Base-by-base conservation (phyloP, 2,888 invertebrate species). In the Athalia circularis region DNA sequence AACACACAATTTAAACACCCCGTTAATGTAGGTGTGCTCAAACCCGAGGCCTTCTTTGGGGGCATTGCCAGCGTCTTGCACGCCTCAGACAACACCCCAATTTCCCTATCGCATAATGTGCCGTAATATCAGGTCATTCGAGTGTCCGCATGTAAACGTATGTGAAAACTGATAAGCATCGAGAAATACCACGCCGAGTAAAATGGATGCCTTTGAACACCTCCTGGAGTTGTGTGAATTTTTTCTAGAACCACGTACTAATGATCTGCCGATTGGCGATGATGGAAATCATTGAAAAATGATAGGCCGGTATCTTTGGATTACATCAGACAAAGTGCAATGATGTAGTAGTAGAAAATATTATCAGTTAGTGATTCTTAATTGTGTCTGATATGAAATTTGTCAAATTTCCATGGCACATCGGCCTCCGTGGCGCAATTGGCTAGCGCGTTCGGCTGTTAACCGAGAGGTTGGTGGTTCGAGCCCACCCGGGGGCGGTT, bases 391-490 rank as follows among this genome's bases (percentile, higher is more conserved):
- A 13, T 29, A 9, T 59, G 57, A 7, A 57, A 47, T 47, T 57
- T 59, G 45, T 7, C 47, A 59, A 59, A 72, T 45, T 13, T 45
- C 9, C 45, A 4, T 45, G 57, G 57, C 11, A 4, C 86, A 80
- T 77, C 57, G 80, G 92, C 92, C 95, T 95, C 95, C 95, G 96
- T 96, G 96, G 96, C 96, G 96, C 96, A 96, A 96, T 96, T 90
- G 96, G 96, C 93, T 96, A 97, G 96, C 96, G 96, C 97, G 97
- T 96, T 97, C 96, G 97, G 96, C 97, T 97, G 97, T 97, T 97
- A 97, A 97, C 96, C 97, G 96, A 97, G 96, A 97, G 97, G 97
- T 96, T 96, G 96, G 96, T 96, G 96, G 97, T 97, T 97, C 97
- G 95, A 97, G 96, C 94, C 96, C 96, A 96, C 96, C 96, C 96